Base-by-base conservation (phyloP, 2,888 invertebrate species). In the Diploptera punctata region DNA sequence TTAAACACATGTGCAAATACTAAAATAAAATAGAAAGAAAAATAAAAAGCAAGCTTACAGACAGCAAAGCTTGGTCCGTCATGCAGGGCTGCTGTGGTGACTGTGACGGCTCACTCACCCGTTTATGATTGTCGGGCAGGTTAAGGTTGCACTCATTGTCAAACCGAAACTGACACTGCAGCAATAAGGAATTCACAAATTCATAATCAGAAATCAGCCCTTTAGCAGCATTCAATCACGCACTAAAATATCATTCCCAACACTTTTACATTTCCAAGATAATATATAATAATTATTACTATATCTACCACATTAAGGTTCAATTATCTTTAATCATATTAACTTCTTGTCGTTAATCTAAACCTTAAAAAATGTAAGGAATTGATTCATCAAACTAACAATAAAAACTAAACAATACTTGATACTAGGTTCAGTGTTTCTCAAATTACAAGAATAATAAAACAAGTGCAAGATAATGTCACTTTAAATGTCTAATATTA, bases 111-210 rank as follows among this genome's bases (percentile, higher is more conserved):
- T 85, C 86, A 93, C 94, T 94, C 93, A 97, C 98, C 95, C 96
- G 91, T 91, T 95, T 96, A 88, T 98, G 97, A 88, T 97, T 97
- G 88, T 98, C 98, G 86, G 97, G 96, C 83, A 98, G 91, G 87
- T 94, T 95, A 86, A 96, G 90, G 88, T 95, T 94, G 89, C 97
- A 98, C 90, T 99, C 99, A 88, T 98, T 98, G 89, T 99, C 99
- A 88, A 99, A 99, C 84, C 98, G 93, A 89, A 99, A 99, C 87
- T 99, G 98, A 89, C 98, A 98, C 97, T 99, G 91, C 81, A 72
- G 67, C 67, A 77, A 75, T 73, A 71, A 67, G 61, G 61, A 61
- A 61, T 47, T 47, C 47, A 47, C 52, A 52, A 49, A 52, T 24
- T 24, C 52, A 52, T 21, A 52, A 24, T 52, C 2, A 52, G 24